Evolutionary conservation across 2,113 vertebrate genomes (phyloP).

Genomic region (Laticauda colubrina): DNA sequence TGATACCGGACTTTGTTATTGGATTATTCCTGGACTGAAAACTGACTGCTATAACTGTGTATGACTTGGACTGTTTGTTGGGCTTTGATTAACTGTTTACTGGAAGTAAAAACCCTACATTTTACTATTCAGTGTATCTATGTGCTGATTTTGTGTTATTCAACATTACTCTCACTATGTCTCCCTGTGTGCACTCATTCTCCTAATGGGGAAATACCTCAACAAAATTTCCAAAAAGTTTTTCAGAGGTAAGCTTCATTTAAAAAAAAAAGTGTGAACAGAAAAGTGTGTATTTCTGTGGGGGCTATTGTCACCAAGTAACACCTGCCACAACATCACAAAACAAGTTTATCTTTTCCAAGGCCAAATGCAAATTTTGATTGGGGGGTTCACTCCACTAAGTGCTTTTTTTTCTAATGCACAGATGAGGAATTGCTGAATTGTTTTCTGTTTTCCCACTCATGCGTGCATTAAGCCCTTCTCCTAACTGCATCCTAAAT

Average conservation of each 20-base stretch:
- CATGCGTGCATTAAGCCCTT: not conserved
- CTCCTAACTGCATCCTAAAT: not conserved
- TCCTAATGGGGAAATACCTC: too few species aligned
- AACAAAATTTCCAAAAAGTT: not conserved
- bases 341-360: not conserved
- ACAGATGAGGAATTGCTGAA: not conserved
- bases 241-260: not conserved
- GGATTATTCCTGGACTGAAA: too few species aligned
- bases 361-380: not conserved
- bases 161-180: too few species aligned
- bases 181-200: too few species aligned
- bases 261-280: not conserved
- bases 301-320: not conserved
- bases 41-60: too few species aligned
- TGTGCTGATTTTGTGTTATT: too few species aligned
- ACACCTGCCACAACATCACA: not conserved
- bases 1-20: too few species aligned
- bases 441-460: not conserved
- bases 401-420: not conserved
- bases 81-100: too few species aligned
- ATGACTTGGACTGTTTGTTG: too few species aligned
- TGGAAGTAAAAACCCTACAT: too few species aligned
- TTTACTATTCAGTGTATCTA: too few species aligned
- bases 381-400: not conserved
- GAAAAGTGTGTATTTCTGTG: not conserved